Evolutionary conservation across 2,797 vertebrate genomes (phyloP).

Genomic region (Hylomyscus alleni): DNA sequence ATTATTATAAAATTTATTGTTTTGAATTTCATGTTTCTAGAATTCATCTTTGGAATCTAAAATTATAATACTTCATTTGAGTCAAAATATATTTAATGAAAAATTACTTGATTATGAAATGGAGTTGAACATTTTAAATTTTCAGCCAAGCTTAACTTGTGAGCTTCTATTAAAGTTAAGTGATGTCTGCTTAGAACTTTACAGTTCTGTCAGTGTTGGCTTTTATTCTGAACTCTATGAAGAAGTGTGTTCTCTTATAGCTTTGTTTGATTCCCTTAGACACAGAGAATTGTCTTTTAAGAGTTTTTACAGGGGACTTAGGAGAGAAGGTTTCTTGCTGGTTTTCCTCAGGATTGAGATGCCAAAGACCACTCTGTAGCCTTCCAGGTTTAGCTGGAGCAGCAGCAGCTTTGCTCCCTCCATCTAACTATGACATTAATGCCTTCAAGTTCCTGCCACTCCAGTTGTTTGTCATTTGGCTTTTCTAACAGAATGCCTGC

Average conservation of each 20-base stretch:
- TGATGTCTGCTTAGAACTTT: slow-evolving; percentile 42
- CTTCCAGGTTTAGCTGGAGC: slow-evolving; percentile 65
- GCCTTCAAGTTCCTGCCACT: slow-evolving; percentile 64
- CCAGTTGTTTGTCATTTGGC: slow-evolving; percentile 58
- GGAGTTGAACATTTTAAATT: slow-evolving; percentile 50
- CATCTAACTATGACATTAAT: slow-evolving; percentile 78
- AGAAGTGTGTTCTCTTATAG: slow-evolving; percentile 49
- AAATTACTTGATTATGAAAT: slow-evolving; percentile 69
- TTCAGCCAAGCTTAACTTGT: slow-evolving; percentile 50
- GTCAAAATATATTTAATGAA: slow-evolving; percentile 61
- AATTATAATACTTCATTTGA: slow-evolving; percentile 56
- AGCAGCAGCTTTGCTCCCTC: slow-evolving; percentile 66
- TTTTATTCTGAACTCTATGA: slow-evolving; percentile 62
- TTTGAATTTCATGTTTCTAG: slow-evolving; percentile 54
- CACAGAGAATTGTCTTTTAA: slow-evolving; percentile 64
- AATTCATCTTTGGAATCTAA: slow-evolving; percentile 35
- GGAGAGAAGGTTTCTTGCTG: slow-evolving; percentile 59
- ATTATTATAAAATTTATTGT: slow-evolving; percentile 25
- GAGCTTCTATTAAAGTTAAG: slow-evolving; percentile 66
- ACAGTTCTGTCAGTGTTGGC: not conserved
- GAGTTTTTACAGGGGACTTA: slow-evolving; percentile 75
- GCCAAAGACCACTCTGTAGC: slow-evolving; percentile 64
- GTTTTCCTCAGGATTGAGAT: slow-evolving; percentile 64
- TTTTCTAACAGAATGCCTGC: slow-evolving; percentile 71
- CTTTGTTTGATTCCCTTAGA: slow-evolving; percentile 71